Evolutionary conservation across 2,797 vertebrate genomes (phyloP).

Genomic region (Pangasius larnaudii): DNA sequence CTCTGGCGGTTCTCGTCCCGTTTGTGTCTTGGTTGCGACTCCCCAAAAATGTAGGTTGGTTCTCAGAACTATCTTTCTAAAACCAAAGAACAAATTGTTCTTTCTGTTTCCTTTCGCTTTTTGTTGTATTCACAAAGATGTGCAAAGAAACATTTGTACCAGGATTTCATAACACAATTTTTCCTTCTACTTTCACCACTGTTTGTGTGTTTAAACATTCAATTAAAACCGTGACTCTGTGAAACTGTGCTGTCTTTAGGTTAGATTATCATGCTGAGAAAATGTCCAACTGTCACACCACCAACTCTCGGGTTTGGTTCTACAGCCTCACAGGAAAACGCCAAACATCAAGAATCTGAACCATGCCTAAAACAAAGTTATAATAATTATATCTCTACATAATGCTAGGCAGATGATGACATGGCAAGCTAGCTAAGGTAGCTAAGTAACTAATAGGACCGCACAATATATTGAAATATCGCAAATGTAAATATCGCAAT

Average conservation of each 20-base stretch:
- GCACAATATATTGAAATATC: too few species aligned
- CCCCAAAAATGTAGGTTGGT: background rate
- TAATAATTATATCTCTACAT: too few species aligned
- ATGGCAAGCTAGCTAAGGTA: too few species aligned
- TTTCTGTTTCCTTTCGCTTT: background rate
- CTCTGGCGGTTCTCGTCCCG: background rate
- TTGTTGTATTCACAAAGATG: background rate
- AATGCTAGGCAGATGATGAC: too few species aligned
- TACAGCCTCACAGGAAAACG: too few species aligned
- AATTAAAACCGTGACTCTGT: background rate
- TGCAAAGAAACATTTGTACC: background rate
- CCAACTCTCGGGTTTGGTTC: too few species aligned
- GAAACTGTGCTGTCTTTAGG: background rate
- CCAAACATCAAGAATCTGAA: too few species aligned
- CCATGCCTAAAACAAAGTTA: too few species aligned
- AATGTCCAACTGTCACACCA: too few species aligned
- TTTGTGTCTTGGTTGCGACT: too few species aligned
- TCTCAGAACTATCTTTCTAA: background rate
- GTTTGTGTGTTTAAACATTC: background rate
- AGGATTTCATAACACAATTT: background rate
- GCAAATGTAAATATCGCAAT: too few species aligned
- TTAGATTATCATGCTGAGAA: background rate
- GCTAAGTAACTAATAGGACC: too few species aligned
- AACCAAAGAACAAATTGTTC: background rate
- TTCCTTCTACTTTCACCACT: background rate